phyloP scores from a whole-genome alignment of 2,113 vertebrate species.

The Nicator chloris region DNA sequence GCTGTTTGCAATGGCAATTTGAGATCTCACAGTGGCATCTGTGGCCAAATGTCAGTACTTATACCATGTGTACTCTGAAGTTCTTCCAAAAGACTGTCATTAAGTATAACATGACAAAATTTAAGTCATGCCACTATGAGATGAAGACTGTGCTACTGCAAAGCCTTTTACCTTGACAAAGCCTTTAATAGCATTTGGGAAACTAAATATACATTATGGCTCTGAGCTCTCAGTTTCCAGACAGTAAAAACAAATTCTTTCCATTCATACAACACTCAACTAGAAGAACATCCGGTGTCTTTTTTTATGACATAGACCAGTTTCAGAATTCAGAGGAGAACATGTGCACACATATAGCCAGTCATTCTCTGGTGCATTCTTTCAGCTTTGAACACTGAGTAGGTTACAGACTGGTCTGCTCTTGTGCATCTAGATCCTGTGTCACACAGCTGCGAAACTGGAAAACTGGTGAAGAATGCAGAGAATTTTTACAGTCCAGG shows the following conservation, averaged over 20 bases:
- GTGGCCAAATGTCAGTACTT: not conserved
- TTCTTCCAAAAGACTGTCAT: not conserved
- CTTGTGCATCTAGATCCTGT: not conserved
- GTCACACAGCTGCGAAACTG: not conserved
- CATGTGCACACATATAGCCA: not conserved
- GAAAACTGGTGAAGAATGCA: not conserved
- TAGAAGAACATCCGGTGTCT: fast-evolving
- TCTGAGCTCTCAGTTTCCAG: not conserved
- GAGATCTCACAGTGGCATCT: not conserved
- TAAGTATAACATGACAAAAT: not conserved
- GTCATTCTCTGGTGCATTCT: not conserved
- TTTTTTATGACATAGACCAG: not conserved
- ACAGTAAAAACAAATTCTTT: not conserved
- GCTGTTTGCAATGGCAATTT: not conserved
- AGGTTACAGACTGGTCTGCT: not conserved
- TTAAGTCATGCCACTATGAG: not conserved
- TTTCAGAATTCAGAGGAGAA: not conserved
- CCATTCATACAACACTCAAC: not conserved
- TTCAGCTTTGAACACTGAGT: not conserved
- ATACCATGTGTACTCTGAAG: not conserved
- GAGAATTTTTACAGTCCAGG: not conserved
- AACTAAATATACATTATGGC: not conserved
- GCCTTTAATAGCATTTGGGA: not conserved
- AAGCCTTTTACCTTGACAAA: not conserved
- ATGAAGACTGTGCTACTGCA: not conserved